These are phyloP conservation scores for Ciona savignyi DNA, from an alignment of 23 tunicate species.

Conservation along the genomic window DNA sequence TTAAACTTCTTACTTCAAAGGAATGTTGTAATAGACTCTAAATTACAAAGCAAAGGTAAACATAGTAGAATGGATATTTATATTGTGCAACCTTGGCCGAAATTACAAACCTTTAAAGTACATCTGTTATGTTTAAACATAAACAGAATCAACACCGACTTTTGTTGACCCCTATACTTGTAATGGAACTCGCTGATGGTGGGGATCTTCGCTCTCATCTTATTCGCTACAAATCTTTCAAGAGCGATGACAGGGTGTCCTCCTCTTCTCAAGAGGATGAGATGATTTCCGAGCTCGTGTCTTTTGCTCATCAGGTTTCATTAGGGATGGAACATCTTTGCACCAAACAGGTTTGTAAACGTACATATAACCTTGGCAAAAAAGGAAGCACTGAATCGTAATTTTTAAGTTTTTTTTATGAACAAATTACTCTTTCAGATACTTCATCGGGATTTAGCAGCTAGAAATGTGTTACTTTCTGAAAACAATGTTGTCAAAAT, in stretches of 20 bases:
- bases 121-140: no score
- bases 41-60: background rate
- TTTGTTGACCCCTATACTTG: slow-evolving; percentile 26
- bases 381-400: no score
- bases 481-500: slow-evolving; percentile 26
- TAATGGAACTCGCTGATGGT: slow-evolving; percentile 67
- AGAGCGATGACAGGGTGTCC: background rate
- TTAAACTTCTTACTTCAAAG: no score
- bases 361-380: no score
- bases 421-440: slow-evolving; percentile 5
- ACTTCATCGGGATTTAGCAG: slow-evolving; percentile 46
- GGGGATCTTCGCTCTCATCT: slow-evolving; percentile 44
- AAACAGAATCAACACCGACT: no score
- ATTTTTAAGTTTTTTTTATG: no score
- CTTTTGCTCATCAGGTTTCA: slow-evolving; percentile 16
- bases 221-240: background rate
- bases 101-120: no score
- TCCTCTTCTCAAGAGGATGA: background rate
- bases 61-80: no score
- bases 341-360: slow-evolving; percentile 11
- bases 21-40: no score
- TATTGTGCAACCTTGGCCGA: no score
- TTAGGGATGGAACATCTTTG: slow-evolving; percentile 33
- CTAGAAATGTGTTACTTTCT: slow-evolving; percentile 26
- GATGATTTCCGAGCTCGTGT: background rate